These are phyloP conservation scores for Drosophila emarginata DNA, from an alignment of 2,888 invertebrate species.

Conservation along the genomic window DNA sequence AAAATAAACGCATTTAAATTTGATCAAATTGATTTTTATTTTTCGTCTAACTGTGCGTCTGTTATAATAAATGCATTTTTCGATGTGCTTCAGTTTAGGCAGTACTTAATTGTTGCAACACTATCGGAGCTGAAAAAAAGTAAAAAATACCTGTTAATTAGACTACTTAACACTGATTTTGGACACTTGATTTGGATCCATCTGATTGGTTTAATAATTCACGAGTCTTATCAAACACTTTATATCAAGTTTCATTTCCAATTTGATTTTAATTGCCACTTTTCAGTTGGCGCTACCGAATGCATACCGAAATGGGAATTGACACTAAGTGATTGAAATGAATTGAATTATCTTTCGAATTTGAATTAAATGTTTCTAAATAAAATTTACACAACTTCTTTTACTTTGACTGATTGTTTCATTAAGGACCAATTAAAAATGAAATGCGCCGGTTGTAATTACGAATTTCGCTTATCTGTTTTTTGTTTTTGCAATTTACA, in stretches of 20 bases:
- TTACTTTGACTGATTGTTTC: background rate
- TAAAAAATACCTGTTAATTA: constrained; percentile 18
- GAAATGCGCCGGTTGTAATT: background rate
- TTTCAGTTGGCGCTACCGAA: background rate
- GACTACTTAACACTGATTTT: background rate
- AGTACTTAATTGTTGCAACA: constrained; percentile 52
- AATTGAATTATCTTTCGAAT: too few species aligned
- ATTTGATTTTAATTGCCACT: background rate
- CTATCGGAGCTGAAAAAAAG: constrained; percentile 48
- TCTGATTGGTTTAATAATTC: background rate
- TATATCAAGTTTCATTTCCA: background rate
- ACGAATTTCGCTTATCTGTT: background rate
- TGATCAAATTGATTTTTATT: background rate
- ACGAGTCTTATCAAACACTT: background rate
- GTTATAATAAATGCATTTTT: constrained; percentile 2
- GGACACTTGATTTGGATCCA: background rate
- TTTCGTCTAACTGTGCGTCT: background rate
- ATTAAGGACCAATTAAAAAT: background rate
- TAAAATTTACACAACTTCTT: too few species aligned
- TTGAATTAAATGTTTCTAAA: too few species aligned
- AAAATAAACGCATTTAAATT: background rate
- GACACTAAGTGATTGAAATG: background rate
- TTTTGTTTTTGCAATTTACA: constrained; percentile 34
- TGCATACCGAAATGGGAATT: background rate
- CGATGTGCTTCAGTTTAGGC: constrained; percentile 35